phyloP scores from a whole-genome alignment of 2,113 vertebrate genomes.

The Etheostoma spectabile region DNA sequence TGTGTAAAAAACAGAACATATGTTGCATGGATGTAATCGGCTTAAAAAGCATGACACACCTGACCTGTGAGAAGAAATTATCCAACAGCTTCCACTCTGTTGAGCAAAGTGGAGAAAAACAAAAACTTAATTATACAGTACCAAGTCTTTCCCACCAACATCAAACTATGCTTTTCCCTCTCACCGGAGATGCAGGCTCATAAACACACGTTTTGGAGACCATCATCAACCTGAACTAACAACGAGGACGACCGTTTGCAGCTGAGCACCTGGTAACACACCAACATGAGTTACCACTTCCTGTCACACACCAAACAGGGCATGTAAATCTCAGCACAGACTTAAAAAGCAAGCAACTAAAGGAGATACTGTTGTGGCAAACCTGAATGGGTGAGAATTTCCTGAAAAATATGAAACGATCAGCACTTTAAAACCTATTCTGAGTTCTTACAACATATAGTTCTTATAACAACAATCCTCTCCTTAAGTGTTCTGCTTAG shows the following conservation, averaged over 20 bases:
- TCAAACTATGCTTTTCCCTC: background rate
- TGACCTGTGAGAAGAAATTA: conserved; percentile 9
- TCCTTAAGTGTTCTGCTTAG: conserved; percentile 18
- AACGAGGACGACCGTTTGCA: background rate
- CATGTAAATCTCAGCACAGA: background rate
- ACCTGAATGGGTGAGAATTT: conserved; percentile 7
- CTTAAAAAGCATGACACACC: background rate
- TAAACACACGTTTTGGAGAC: conserved; percentile 12
- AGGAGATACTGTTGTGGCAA: conserved; percentile 1
- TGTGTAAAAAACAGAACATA: background rate
- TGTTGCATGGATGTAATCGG: background rate
- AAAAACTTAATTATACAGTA: conserved; percentile 2
- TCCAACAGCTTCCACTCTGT: conserved; percentile 61
- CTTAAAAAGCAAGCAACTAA: background rate
- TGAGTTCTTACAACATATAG: conserved; percentile 7
- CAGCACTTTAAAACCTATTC: conserved; percentile 8
- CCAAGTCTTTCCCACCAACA: conserved; percentile 23
- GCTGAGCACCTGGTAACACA: conserved; percentile 47
- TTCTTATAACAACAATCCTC: background rate
- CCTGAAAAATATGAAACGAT: conserved; percentile 20
- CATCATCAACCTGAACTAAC: background rate
- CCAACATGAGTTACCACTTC: conserved; percentile 30
- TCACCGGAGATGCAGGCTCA: conserved; percentile 49
- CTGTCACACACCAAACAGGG: conserved; percentile 41
- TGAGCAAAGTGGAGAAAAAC: conserved; percentile 68